Evolutionary conservation across 2,888 invertebrate species (phyloP), one percentile per base, ranked within the genome.

Genomic region (Synergus itoensis): DNA sequence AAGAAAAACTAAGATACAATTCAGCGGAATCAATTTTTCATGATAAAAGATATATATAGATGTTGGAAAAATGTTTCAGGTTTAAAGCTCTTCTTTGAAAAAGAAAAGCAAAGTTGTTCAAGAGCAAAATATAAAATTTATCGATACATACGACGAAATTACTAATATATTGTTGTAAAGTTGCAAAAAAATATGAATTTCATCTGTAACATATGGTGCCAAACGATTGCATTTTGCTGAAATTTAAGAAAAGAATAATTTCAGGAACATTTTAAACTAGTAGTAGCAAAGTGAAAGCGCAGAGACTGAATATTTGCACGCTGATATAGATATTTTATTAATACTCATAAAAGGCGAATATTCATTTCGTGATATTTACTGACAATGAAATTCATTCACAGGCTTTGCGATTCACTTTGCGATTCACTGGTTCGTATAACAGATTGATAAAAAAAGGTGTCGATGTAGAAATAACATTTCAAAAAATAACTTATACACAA

Each of bases 391-490:
- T 43, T 69, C 28, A 45, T 28, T 12, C 18, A 48, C 12, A 1
- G 28, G 28, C 28, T 28, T 69, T 69, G 48, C 69, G 45, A 64
- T 57, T 57, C 57, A 57, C 57, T 57, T 18, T 57, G 9, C 9
- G 18, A 48, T 69, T 48, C 45, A 69, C 48, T 45, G 69, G 28
- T 11, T 43, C 28, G 48, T 69, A 14, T 28, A n/a, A 45, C 21
- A 69, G 21, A 16, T 69, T 45, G 16, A 16, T 69, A 43, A 60
- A 64, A 43, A 60, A 64, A 48, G 69, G 36, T 69, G 48, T 48
- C 69, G 69, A 69, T 48, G 21, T 67, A 69, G 48, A 48, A 48
- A 69, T 48, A 69, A 69, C 11, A 69, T 69, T 69, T 69, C 48
- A 14, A 69, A 67, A 21, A 69, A 16, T 69, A 48, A 48, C 45